These are phyloP conservation scores for Gonatopus flavifemur DNA, from an alignment of 1,140 invertebrate species.

Conservation along the genomic window DNA sequence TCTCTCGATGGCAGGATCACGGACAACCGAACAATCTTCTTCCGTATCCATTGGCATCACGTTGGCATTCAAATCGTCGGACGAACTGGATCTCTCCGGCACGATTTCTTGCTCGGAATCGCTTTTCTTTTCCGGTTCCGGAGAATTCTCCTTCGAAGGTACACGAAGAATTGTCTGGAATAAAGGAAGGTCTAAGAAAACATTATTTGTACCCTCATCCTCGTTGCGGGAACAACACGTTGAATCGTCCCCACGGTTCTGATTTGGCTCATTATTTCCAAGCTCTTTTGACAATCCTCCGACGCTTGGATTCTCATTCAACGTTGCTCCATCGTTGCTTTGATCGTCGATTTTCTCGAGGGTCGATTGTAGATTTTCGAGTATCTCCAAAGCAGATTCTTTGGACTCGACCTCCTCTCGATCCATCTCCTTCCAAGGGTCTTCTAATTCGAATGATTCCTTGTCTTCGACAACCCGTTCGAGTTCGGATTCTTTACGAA, in stretches of 20 bases:
- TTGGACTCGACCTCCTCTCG: conserved; percentile 8
- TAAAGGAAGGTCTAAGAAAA: too few relatives aligned
- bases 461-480: not conserved
- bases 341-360: too few relatives aligned
- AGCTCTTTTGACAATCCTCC: too few relatives aligned
- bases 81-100: conserved; percentile 40
- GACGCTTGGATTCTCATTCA: too few relatives aligned
- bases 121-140: conserved; percentile 26
- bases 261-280: too few relatives aligned
- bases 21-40: conserved; percentile 22
- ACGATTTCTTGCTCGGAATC: conserved; percentile 36
- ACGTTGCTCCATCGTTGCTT: too few relatives aligned
- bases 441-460: not conserved
- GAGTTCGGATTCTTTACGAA: conserved; percentile 11
- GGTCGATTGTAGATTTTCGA: too few relatives aligned
- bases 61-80: conserved; percentile 41
- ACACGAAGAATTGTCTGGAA: too few relatives aligned
- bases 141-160: conserved; percentile 3
- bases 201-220: too few relatives aligned
- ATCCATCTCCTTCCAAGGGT: not conserved
- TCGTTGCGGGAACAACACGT: too few relatives aligned
- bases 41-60: conserved; percentile 34
- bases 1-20: conserved; percentile 25
- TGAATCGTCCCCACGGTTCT: too few relatives aligned
- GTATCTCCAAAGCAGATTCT: conserved; percentile 11